phyloP scores from a whole-genome alignment of 92 coral and sea anemone genomes.

The Epizoanthus fatuus region DNA sequence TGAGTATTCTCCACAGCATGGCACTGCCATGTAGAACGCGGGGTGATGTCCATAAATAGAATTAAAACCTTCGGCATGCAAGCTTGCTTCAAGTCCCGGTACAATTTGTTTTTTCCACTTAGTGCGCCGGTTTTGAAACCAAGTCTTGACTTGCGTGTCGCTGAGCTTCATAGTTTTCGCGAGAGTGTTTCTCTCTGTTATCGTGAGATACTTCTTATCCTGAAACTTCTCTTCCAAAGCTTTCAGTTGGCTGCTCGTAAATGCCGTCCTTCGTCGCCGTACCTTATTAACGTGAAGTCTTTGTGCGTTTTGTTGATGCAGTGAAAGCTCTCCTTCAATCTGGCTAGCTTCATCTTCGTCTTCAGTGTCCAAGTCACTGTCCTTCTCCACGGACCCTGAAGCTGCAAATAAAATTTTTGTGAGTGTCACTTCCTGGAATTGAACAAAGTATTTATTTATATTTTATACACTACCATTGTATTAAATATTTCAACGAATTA shows the following conservation, averaged over 20 bases:
- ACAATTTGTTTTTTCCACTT: slow-evolving; percentile 99
- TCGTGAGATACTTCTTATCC: slow-evolving; percentile 98
- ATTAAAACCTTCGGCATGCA: slow-evolving; percentile 75
- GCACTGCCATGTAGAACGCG: slow-evolving; percentile 48
- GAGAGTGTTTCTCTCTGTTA: slow-evolving; percentile 94
- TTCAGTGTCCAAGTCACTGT: slow-evolving; percentile 26
- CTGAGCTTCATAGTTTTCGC: slow-evolving; percentile 92
- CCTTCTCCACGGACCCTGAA: slow-evolving; percentile 25
- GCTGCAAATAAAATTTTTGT: background rate
- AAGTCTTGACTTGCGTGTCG: slow-evolving; percentile 98
- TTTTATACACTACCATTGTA: no score
- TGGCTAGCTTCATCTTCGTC: slow-evolving; percentile 21
- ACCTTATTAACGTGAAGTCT: slow-evolving; percentile 77
- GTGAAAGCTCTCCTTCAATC: background rate
- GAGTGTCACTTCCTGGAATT: no score
- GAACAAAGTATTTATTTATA: no score
- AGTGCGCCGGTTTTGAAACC: slow-evolving; percentile 98
- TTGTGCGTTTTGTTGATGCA: slow-evolving; percentile 31
- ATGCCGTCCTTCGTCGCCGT: slow-evolving; percentile 94
- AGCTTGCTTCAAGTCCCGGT: slow-evolving; percentile 84
- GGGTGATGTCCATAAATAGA: slow-evolving; percentile 69
- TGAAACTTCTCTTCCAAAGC: slow-evolving; percentile 95
- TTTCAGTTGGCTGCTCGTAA: slow-evolving; percentile 96
- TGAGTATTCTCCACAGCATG: slow-evolving; percentile 58
- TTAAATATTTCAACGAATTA: no score